A percentile compares a stretch with the other conserved stretches of the same genome.
phyloP scores from a whole-genome alignment of 2,797 vertebrate genomes.

The Discoglossus pictus region DNA sequence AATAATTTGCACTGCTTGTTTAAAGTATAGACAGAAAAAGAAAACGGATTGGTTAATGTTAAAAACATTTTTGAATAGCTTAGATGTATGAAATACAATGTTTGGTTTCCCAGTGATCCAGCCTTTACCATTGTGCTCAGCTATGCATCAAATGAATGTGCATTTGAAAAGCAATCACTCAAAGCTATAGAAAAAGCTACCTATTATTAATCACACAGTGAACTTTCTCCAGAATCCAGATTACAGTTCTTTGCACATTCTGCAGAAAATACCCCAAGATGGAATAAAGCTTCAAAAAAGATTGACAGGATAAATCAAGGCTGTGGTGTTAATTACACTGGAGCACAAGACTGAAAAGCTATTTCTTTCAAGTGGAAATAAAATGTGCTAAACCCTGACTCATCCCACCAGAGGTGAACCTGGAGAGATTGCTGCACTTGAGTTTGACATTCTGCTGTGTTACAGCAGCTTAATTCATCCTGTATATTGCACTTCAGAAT shows the following conservation, averaged over 20 bases:
- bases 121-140: too few relatives aligned
- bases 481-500: too few relatives aligned
- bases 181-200: not conserved
- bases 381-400: conserved; percentile 28
- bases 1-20: too few relatives aligned
- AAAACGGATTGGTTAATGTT: too few relatives aligned
- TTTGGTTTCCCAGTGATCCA: too few relatives aligned
- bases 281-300: conserved; percentile 30
- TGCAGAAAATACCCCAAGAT: conserved; percentile 10
- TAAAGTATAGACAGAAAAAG: too few relatives aligned
- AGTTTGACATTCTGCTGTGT: conserved; percentile 20
- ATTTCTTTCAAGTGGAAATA: conserved; percentile 42
- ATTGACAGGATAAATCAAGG: conserved; percentile 29
- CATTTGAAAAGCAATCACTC: conserved; percentile 11
- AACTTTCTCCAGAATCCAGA: not conserved
- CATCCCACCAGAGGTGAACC: conserved; percentile 26
- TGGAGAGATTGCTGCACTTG: conserved; percentile 20
- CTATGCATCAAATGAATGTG: too few relatives aligned
- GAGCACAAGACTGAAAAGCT: conserved; percentile 35
- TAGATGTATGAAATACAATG: too few relatives aligned
- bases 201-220: conserved; percentile 8
- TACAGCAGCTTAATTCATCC: conserved; percentile 8
- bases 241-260: conserved; percentile 19
- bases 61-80: too few relatives aligned
- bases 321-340: conserved; percentile 36